Conservation (phyloP, 2,888 invertebrate species). For the Lasius fuliginosus region DNA sequence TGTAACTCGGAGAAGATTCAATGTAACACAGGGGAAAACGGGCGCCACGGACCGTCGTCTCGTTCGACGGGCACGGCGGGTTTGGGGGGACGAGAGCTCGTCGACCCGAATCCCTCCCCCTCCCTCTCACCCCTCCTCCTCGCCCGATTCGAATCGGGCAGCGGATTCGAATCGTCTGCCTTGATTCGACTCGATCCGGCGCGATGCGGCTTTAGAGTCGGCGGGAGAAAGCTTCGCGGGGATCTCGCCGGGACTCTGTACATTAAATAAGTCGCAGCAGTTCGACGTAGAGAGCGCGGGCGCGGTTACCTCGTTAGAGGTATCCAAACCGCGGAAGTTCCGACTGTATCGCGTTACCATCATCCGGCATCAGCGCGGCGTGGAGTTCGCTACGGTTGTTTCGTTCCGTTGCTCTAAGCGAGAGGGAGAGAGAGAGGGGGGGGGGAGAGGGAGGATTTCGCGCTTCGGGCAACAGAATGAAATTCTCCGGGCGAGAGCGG, state of each 20-base stretch:
- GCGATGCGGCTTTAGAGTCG: constrained; percentile 42
- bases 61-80: constrained; percentile 9
- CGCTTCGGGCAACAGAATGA: constrained; percentile 40
- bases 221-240: constrained; percentile 33
- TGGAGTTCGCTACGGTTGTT: constrained; percentile 33
- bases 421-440: too few relatives aligned
- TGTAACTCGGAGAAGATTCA: constrained; percentile 11
- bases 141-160: constrained; percentile 40
- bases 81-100: constrained; percentile 28
- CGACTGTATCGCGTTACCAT: constrained; percentile 47
- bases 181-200: constrained; percentile 51
- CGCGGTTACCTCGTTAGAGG: constrained; percentile 44
- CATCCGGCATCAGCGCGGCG: neutral
- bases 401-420: neutral
- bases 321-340: constrained; percentile 48
- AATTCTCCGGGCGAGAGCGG: constrained; percentile 48
- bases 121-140: neutral
- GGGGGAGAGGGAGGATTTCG: neutral
- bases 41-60: neutral
- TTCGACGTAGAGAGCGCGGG: constrained; percentile 1
- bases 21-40: constrained; percentile 32
- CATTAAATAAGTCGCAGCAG: constrained; percentile 46
- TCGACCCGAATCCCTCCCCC: neutral
- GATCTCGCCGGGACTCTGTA: constrained; percentile 1
- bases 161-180: constrained; percentile 37